Base-by-base conservation (phyloP, 1,140 invertebrate genomes). In the Chelonus insularis region DNA sequence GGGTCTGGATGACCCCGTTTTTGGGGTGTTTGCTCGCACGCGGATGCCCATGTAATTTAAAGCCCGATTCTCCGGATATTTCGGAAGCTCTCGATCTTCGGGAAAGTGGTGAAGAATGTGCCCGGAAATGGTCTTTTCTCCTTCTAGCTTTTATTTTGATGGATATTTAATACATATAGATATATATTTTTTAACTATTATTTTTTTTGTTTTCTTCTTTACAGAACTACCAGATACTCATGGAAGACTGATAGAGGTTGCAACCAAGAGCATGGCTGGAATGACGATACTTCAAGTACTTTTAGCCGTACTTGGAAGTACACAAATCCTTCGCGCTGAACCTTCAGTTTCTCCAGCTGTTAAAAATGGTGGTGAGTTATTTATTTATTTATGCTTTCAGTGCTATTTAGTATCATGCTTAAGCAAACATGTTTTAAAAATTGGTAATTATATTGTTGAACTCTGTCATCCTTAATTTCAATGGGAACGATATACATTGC, bases 241-340 rank as follows among this genome's bases (percentile, higher is more conserved):
- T 80, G 79, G 76, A 68, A 68, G 73, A 72, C 50, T 71, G 66
- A 79, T 7, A 4, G 11, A 20, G 18, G 4, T 11, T 11, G 36
- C 12, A 43, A 52, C 14, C 32, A 25, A 39, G 16, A 47, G 6
- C 12, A 81, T 77, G 76, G 68, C 63, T 70, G 72, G 59, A 60
- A 75, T 74, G 72, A 72, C 69, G 66, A 67, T 75, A 69, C 72
- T 74, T 70, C 69, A 74, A 70, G 64, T 76, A 39, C 64, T 75
- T 52, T 60, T 79, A 69, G 70, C 72, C 60, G 68, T 81, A 63
- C 64, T 81, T 56, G 77, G 79, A 66, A 68, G 73, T 62, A 72
- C 75, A 20, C 78, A 78, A 45, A 66, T 72, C 4, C 67, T 77
- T 36, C 65, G 65, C 41, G 77, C 77, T 12, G 72, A 77, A 61